Evolutionary conservation across 2,888 invertebrate species (phyloP), one percentile per base, ranked within the genome.

Genomic region (Lutraria lutraria): DNA sequence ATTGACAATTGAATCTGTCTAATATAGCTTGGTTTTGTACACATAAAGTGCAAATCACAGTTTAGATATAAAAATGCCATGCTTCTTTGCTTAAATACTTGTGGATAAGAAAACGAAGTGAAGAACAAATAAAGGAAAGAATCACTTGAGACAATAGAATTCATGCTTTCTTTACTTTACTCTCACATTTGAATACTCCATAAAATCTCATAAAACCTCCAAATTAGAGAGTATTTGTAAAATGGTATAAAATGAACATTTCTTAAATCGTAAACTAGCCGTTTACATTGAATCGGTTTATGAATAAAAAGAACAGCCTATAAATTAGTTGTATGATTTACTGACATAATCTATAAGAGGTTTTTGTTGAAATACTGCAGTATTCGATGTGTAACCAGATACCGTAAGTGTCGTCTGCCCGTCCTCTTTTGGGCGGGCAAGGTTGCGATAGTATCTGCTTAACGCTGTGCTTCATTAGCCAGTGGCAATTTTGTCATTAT

Each of bases 361-460:
- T 19, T 76, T 34, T 76, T 76, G 76, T 76, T 76, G 76, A 76
- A 76, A 34, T 34, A 76, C 72, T 63, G 25, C 16, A 52, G 76
- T 76, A 76, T 84, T 19, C 53, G 84, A 83, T 68, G 29, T 76
- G 84, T 72, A 84, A 84, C 76, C 2, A 85, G 80, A 85, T 85
- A 85, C 43, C 21, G 29, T 85, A 85, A 85, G 85, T 85, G 85
- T 85, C 79, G 85, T 85, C 85, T 85, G 85, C 85, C 85, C 85
- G 80, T 19, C 85, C 85, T 85, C 80, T 85, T 85, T 85, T 21
- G 79, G 85, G 85, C 85, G 85, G 85, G 76, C 76, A 85, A 85
- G 80, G 80, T 43, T 25, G 19, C 29, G 87, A 88, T 88, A 88
- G 60, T 56, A 88, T 88, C 87, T 88, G 34, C 43, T 83, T 31